A percentile compares a stretch with the other conserved stretches of the same genome.
phyloP scores from a whole-genome alignment of 2,888 invertebrate genomes.

The Volucella zonaria region DNA sequence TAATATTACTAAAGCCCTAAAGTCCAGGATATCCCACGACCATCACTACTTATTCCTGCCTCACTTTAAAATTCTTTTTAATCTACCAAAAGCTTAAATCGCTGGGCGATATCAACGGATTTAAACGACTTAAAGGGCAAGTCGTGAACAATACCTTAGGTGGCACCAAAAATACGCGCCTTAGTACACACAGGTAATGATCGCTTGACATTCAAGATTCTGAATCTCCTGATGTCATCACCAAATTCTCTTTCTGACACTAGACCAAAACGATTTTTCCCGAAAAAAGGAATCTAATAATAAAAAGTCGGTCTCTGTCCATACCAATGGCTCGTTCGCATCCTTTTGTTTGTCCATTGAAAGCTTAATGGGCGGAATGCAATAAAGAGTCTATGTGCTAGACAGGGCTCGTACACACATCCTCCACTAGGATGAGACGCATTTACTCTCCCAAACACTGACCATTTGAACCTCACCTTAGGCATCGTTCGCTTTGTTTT shows the following conservation, averaged over 20 bases:
- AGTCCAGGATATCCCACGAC: no score
- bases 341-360: conserved; percentile 35
- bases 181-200: no score
- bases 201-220: no score
- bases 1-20: no score
- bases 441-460: conserved; percentile 2
- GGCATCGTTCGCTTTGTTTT: conserved; percentile 37
- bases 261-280: neutral
- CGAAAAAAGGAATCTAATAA: neutral
- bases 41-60: no score
- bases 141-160: no score
- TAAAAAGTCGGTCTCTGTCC: neutral
- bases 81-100: no score
- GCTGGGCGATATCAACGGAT: no score
- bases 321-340: conserved; percentile 17
- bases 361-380: conserved; percentile 41
- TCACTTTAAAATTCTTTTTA: no score
- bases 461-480: conserved; percentile 44
- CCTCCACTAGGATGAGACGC: neutral
- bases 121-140: no score
- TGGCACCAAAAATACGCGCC: no score
- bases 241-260: neutral
- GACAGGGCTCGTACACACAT: neutral
- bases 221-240: no score
- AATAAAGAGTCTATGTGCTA: conserved; percentile 43